These are phyloP conservation scores for Phenacoccus solenopsis DNA, from an alignment of 1,140 invertebrate genomes.

Conservation along the genomic window DNA sequence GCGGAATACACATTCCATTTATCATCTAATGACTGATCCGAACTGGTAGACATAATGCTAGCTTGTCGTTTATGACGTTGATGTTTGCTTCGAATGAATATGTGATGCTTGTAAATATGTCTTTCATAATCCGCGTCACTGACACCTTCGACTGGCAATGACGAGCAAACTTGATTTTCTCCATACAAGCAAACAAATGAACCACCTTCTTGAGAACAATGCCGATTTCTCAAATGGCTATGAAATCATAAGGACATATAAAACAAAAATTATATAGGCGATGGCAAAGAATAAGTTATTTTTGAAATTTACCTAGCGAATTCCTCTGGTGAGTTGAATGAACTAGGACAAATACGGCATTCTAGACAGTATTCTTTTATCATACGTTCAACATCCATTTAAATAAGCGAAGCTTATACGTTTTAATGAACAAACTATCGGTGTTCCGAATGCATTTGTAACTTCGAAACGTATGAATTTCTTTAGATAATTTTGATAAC, in stretches of 20 bases:
- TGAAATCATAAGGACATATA: slow-evolving; percentile 25
- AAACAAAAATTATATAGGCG: background rate
- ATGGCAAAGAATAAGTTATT: background rate
- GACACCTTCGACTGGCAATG: slow-evolving; percentile 75
- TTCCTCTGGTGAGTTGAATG: background rate
- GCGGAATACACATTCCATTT: slow-evolving; percentile 67
- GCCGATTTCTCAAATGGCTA: slow-evolving; percentile 66
- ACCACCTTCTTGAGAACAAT: slow-evolving; percentile 76
- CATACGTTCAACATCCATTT: background rate
- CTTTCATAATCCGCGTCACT: slow-evolving; percentile 77
- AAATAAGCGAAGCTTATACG: background rate
- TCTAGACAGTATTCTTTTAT: background rate
- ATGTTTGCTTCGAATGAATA: background rate
- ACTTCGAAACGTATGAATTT: too few species aligned
- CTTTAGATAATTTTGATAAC: background rate
- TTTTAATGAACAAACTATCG: too few species aligned
- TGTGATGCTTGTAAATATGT: slow-evolving; percentile 69
- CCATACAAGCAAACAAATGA: slow-evolving; percentile 83
- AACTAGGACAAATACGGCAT: background rate
- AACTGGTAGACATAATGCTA: background rate
- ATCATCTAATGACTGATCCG: slow-evolving; percentile 28
- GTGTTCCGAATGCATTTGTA: background rate
- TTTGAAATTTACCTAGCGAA: background rate
- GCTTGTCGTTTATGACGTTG: slow-evolving; percentile 1
- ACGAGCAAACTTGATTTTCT: slow-evolving; percentile 71